Conservation (phyloP, 2,888 invertebrate species). For the Cephus nigrinus region DNA sequence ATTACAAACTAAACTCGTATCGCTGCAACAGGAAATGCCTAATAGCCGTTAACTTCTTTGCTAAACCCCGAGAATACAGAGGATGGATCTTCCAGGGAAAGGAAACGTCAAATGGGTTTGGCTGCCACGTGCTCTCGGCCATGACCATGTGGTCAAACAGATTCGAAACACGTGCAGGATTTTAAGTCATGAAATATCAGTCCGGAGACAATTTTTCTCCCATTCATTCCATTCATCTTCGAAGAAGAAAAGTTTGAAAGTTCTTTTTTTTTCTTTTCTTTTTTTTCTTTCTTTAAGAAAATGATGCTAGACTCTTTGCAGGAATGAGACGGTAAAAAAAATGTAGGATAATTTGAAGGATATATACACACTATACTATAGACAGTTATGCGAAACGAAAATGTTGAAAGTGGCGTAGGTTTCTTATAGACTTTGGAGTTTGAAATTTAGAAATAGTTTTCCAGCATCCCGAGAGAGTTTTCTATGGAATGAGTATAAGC, state of each 20-base stretch:
- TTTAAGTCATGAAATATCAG: not conserved
- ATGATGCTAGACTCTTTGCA: not conserved
- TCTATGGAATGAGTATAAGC: constrained; percentile 17
- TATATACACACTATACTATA: not conserved
- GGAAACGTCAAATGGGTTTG: constrained; percentile 28
- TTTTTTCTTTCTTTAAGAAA: not conserved
- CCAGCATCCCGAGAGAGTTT: constrained; percentile 19
- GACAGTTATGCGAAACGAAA: not conserved
- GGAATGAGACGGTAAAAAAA: not conserved
- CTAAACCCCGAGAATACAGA: constrained; percentile 31
- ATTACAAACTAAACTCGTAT: not conserved
- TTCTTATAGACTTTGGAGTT: constrained; percentile 2
- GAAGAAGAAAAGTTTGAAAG: not conserved
- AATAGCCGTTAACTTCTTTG: constrained; percentile 47
- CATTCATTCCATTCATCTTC: not conserved
- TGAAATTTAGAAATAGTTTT: constrained; percentile 34
- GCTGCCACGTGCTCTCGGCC: constrained; percentile 41
- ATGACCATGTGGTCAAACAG: constrained; percentile 31
- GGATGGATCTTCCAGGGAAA: constrained; percentile 28
- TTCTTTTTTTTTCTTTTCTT: not conserved
- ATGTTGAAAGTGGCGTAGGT: constrained; percentile 24
- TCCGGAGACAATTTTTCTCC: not conserved
- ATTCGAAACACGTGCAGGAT: constrained; percentile 20
- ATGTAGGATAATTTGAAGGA: not conserved
- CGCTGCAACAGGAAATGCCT: constrained; percentile 44